A percentile compares a stretch with the other conserved stretches of the same genome.
phyloP scores from a whole-genome alignment of 2,888 invertebrate genomes.

The Muschampia plurimacula region DNA sequence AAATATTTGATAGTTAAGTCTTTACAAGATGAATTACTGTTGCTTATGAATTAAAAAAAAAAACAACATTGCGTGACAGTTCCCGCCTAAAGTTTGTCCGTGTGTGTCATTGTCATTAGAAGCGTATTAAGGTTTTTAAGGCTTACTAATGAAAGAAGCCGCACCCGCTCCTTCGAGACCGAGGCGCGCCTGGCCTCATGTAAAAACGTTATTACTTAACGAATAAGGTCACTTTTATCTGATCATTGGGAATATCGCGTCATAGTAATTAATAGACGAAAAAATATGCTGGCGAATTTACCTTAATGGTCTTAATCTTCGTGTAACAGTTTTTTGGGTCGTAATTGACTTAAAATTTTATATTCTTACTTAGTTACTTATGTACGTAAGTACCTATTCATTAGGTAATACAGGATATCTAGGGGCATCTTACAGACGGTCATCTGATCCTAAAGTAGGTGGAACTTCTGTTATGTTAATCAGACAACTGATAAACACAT shows the following conservation, averaged over 20 bases:
- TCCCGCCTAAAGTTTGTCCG: conserved; percentile 68
- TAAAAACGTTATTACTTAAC: conserved; percentile 37
- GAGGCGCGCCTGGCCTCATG: conserved; percentile 57
- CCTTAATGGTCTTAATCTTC: not conserved
- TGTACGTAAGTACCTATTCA: no score
- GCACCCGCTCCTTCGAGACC: conserved; percentile 83
- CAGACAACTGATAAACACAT: no score
- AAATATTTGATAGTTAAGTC: not conserved
- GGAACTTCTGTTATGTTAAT: no score
- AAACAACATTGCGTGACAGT: conserved; percentile 73
- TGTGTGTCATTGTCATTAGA: conserved; percentile 73
- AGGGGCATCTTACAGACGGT: no score
- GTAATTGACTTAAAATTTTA: not conserved
- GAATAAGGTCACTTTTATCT: conserved; percentile 37
- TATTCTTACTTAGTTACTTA: no score
- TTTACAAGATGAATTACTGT: conserved; percentile 2
- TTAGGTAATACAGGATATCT: no score
- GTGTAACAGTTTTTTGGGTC: not conserved
- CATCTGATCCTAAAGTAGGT: no score
- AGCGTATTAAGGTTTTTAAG: conserved; percentile 76
- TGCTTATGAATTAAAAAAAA: conserved; percentile 55
- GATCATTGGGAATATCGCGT: conserved; percentile 30
- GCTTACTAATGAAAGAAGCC: conserved; percentile 78
- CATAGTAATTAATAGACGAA: conserved; percentile 10
- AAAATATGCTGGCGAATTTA: conserved; percentile 6